Conservation (phyloP, 2,113 vertebrate species). For the Mus musculus region GRCm39 chr9:73096501-73097000, state of each 20-base stretch:
- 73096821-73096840: not conserved
- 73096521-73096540: not conserved
- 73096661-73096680: not conserved
- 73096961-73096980: not conserved
- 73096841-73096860: too few species aligned
- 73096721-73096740: not conserved
- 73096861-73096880: not conserved
- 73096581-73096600: not conserved
- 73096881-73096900: not conserved
- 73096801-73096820: not conserved
- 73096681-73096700: not conserved
- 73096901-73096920: not conserved
- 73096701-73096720: not conserved
- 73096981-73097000: not conserved
- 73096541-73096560: not conserved
- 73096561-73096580: not conserved
- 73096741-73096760: not conserved
- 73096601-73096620: not conserved
- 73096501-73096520: not conserved
- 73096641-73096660: not conserved
- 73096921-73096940: too few species aligned
- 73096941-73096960: not conserved
- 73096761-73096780: not conserved
- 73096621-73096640: not conserved
- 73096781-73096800: not conserved